Conservation (phyloP, 2,113 vertebrate species). For the Myotis brandtii region DNA sequence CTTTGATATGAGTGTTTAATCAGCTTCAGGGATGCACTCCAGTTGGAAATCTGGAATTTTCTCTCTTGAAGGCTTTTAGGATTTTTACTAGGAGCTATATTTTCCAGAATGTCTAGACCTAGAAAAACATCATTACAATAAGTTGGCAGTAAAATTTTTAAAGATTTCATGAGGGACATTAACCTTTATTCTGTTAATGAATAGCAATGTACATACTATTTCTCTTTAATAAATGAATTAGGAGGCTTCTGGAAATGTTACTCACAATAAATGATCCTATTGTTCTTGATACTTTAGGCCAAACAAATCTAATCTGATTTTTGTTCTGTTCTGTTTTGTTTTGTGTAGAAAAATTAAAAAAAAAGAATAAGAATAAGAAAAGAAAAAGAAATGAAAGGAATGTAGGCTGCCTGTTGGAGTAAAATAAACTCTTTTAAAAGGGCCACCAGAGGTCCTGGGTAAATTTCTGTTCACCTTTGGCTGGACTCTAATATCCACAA, state of each 20-base stretch:
- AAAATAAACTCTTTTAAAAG: neutral
- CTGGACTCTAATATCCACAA: neutral
- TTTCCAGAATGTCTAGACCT: neutral
- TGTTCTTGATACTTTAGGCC: neutral
- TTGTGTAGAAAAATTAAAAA: neutral
- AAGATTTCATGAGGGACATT: neutral
- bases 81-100: constrained; percentile 50
- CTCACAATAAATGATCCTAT: neutral
- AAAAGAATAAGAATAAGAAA: neutral
- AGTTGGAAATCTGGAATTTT: constrained; percentile 47
- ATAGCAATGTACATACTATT: neutral
- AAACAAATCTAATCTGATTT: neutral
- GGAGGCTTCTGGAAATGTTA: neutral
- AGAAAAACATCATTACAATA: constrained; percentile 29
- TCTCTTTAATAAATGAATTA: constrained; percentile 16
- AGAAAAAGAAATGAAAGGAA: neutral
- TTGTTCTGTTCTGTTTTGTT: neutral
- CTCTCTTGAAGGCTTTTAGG: neutral
- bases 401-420: neutral
- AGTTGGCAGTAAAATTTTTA: neutral
- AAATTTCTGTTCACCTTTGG: neutral
- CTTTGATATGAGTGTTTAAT: constrained; percentile 42
- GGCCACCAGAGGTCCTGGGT: neutral
- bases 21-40: constrained; percentile 1
- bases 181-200: constrained; percentile 14